Evolutionary conservation across 2,797 vertebrate species (phyloP), one percentile per base, ranked within the genome.

Genomic region (Takifugu rubripes): DNA sequence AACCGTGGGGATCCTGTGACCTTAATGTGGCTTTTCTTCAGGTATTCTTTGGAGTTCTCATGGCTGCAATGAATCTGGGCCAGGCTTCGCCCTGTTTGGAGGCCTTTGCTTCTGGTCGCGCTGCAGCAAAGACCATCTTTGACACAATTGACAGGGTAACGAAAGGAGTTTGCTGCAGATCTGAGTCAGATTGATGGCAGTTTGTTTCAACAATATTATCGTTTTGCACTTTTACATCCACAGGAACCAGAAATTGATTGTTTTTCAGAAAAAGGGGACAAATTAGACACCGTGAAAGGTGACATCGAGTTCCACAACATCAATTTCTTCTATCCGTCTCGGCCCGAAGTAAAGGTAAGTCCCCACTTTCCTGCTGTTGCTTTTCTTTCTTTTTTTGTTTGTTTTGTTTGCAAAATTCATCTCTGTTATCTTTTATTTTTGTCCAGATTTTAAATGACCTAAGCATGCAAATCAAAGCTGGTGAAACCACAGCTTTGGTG

Each of bases 291-390:
- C 87, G 81, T 99, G 21, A 93, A 88, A 72, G 96, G 96, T 70
- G 94, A 99, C 80, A 94, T 99, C 77, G 92, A 95, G 88, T 99
- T 99, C 79, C 93, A 94, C 61, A 93, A 93, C 5, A 91, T 99
- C 72, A 89, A 90, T 1, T 99, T 99, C 78, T 65, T 90, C 77
- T 99, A 96, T 65, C 96, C 96, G 45, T 96, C 96, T 52, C 92
- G 96, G 61, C 94, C 94, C 33, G 95, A 98, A 0, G 86, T 97
- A 29, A 94, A 94, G 94, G 97, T 99, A 40, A 40, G 36, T 14
- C 12, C 12, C 36, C 36, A 40, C 12, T 40, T 40, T 12, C 12
- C 36, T 40, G 36, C 36, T 40, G 36, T 40, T 40, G 36, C 11
- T 0, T 66, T 17, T 0, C 1, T 58, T 10, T 49, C 0, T 66